A percentile compares a stretch with the other conserved stretches of the same genome.
Conservation (phyloP, 1,140 invertebrate species). For the Lepidurus arcticus region DNA sequence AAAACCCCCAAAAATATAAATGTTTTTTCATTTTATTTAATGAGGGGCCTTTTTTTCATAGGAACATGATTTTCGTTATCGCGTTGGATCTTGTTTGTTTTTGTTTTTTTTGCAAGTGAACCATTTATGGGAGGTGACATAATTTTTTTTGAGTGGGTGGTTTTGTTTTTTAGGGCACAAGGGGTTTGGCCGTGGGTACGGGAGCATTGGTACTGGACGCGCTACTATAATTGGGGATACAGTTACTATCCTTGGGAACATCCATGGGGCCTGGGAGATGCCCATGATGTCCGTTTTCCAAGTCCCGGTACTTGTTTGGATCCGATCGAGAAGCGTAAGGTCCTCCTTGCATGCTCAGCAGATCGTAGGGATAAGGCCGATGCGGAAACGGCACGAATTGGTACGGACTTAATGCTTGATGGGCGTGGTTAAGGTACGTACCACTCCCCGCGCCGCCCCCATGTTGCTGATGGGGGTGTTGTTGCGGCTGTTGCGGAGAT, state of each 20-base stretch:
- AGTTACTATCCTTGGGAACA: conserved; percentile 19
- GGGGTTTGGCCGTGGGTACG: conserved; percentile 20
- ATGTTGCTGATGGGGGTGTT: conserved; percentile 30
- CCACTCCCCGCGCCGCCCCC: conserved; percentile 10
- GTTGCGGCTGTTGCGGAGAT: conserved; percentile 31
- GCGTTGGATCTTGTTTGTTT: conserved; percentile 15
- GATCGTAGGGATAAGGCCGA: conserved; percentile 33
- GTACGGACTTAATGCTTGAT: conserved; percentile 30
- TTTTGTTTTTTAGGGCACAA: conserved; percentile 19
- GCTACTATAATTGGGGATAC: not conserved
- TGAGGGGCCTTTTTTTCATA: conserved; percentile 7
- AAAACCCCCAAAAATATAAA: conserved; percentile 10
- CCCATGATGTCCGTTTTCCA: conserved; percentile 1
- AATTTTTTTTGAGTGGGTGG: conserved; percentile 15
- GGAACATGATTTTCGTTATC: conserved; percentile 19
- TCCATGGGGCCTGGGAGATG: not conserved
- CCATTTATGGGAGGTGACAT: not conserved
- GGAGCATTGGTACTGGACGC: conserved; percentile 17
- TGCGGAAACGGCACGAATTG: conserved; percentile 34
- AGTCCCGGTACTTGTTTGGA: conserved; percentile 5
- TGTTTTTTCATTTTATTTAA: not conserved
- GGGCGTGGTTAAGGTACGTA: conserved; percentile 7
- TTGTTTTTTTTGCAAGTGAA: conserved; percentile 9
- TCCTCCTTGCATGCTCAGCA: conserved; percentile 27
- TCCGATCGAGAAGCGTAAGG: conserved; percentile 17